phyloP scores from a whole-genome alignment of 2,113 vertebrate genomes.

The Chelonoidis abingdonii region DNA sequence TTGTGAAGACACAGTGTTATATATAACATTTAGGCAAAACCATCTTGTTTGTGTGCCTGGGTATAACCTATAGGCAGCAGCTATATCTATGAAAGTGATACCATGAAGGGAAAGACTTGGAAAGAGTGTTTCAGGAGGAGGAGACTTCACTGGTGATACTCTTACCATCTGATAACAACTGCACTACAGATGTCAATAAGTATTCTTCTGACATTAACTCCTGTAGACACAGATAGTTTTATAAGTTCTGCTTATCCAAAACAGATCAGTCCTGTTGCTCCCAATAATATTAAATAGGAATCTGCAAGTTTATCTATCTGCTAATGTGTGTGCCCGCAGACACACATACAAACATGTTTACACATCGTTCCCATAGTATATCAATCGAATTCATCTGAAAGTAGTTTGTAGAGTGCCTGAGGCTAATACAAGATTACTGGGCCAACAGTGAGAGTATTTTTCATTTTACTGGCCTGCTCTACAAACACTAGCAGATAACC shows the following conservation, averaged over 20 bases:
- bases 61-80: background rate
- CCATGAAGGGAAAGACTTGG: background rate
- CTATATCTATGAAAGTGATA: background rate
- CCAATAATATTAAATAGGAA: background rate
- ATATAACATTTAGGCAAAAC: background rate
- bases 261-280: background rate
- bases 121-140: background rate
- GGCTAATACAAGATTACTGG: background rate
- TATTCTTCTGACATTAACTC: accelerated
- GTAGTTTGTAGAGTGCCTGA: background rate
- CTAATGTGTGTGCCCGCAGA: background rate
- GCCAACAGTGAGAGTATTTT: background rate
- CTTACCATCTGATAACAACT: background rate
- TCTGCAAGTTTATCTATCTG: background rate
- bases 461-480: background rate
- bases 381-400: background rate
- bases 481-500: background rate
- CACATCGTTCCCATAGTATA: background rate
- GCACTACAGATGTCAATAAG: accelerated
- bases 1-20: background rate
- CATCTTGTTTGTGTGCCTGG: background rate
- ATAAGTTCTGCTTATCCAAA: background rate
- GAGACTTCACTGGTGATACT: background rate
- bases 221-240: background rate
- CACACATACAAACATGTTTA: background rate